Base-by-base conservation (phyloP, 2,113 vertebrate species). In the Pseudorasbora parva region DNA sequence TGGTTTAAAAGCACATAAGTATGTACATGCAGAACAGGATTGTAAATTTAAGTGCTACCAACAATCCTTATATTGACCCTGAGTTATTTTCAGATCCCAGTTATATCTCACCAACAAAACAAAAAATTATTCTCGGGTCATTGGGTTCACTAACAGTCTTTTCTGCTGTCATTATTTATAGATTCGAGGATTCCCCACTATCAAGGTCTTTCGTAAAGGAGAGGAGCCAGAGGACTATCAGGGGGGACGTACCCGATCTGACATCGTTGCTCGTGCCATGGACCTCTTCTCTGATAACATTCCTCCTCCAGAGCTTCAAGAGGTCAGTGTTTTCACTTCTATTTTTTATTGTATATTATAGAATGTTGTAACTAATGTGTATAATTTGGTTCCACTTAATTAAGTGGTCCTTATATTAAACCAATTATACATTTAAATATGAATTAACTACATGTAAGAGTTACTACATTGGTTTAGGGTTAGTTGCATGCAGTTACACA, bases 121-220 rank as follows among this genome's bases (percentile, higher is more conserved):
- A 64, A 8, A 3, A 5, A 17, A 15, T 59, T 10, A 6, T 15
- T 0, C 12, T 8, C 12, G 2, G 25, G 60, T 45, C 14, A 8
- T 73, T 57, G 77, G 25, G 1, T 17, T 60, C 5, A 81, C 4
- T 68, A 41, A 37, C 27, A 4, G 1, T 47, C 7, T 17, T 47
- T 62, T 78, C 17, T 82, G 49, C 23, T 83, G 54, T n/a, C 15
- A 76, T 7, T 69, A 10, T 86, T 8, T 51, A 10, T 89, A 99
- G 98, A 94, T 99, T 85, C 93, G 95, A 81, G 97, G 97, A 76
- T 99, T 98, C 89, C 98, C 98, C 83, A 97, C 97, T 49, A 98
- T 99, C 90, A 99, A 99, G 92, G 92, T 99, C 76, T 99, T 99
- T 92, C 96, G 96, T 87, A 98, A 97, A 92, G 97, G 97, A 45